A percentile compares a stretch with the other conserved stretches of the same genome.
phyloP scores from a whole-genome alignment of 2,113 vertebrate species.

The Podilymbus podiceps region DNA sequence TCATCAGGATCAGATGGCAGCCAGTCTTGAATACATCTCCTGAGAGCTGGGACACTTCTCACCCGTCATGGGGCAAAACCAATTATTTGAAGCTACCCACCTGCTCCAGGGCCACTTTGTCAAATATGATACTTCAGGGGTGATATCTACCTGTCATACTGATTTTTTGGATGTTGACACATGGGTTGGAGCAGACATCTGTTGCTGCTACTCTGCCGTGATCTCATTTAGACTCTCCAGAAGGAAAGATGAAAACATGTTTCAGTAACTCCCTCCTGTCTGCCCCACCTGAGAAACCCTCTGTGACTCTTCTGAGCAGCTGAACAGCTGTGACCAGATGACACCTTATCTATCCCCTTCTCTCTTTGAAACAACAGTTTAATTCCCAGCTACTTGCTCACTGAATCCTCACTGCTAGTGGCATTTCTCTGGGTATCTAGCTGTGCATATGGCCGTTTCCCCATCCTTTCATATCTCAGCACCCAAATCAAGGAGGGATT shows the following conservation, averaged over 20 bases:
- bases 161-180: constrained; percentile 31
- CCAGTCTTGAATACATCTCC: neutral
- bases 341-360: neutral
- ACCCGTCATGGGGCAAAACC: neutral
- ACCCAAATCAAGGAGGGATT: neutral
- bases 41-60: constrained; percentile 7
- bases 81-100: constrained; percentile 1
- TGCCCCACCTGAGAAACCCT: neutral
- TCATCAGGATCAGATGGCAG: constrained; percentile 39
- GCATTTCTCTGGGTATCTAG: neutral
- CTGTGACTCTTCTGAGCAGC: neutral
- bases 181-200: constrained; percentile 18
- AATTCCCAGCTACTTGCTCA: neutral
- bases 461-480: neutral
- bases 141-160: constrained; percentile 13
- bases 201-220: neutral
- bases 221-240: neutral
- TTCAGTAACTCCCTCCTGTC: neutral
- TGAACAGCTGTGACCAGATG: neutral
- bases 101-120: constrained; percentile 42
- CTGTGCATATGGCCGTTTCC: neutral
- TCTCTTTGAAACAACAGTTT: neutral
- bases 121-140: neutral
- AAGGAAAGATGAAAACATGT: neutral
- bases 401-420: neutral